Evolutionary conservation across 2,797 vertebrate species (phyloP), one percentile per base, ranked within the genome.

Genomic region (Hydrolagus colliei): DNA sequence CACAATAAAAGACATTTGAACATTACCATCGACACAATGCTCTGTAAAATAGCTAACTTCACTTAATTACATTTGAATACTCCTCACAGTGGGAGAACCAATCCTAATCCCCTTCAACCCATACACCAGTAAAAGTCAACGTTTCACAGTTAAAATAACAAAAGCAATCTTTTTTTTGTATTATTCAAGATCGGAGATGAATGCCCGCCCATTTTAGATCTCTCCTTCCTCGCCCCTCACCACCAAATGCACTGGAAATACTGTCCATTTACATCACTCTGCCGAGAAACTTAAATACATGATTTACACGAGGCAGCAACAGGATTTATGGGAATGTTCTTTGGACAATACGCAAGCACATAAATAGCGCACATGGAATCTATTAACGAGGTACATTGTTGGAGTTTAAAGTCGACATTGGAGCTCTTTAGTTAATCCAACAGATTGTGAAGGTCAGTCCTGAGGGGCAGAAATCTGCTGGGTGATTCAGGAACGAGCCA

Each of bases 301-400:
- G 27, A 80, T 80, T 76, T 80, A 65, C 63, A 82, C 27, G 22
- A 67, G 2, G 27, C 67, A 6, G 20, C 41, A 84, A 16, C 14
- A 68, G 27, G 18, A 68, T 84, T 68, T 67, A 71, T 35, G 65
- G 65, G 32, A 68, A 84, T 35, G 65, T 41, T 84, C 71, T 5
- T 41, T 52, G 6, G 16, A 20, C 79, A 35, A 71, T n/a, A 84
- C 18, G 2, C 32, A 67, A 82, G 67, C 14, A 67, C 67, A 67
- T 63, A 80, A 52, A 82, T 32, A 68, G 16, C 27, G 68, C 16
- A 84, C 10, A 71, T 41, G 27, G 65, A 84, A 84, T 84, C 65
- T 35, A 84, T 84, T 82, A 65, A 67, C 75, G 75, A 77, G 75
- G 75, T 61, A 77, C 52, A 77, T 77, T 71, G 79, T 71, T 84